Base-by-base conservation (phyloP, 1,140 invertebrate genomes). In the Zaprionus taronus region DNA sequence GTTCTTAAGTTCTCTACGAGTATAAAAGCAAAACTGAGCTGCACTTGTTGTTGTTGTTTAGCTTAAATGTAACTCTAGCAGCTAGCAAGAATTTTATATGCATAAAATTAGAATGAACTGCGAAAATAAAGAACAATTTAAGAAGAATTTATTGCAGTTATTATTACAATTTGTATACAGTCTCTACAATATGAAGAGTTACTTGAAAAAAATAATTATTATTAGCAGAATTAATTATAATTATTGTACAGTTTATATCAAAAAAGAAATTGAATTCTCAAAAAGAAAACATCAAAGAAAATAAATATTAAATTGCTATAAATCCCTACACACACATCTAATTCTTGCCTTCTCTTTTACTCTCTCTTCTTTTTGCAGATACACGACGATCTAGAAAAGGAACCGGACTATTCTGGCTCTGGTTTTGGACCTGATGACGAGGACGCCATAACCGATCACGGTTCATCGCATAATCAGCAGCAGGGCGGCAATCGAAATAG, bases 341-440 rank as follows among this genome's bases (percentile, higher is more conserved):
- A 4, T 26, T 14, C 9, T 34, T 11, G 31, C 9, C 17, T 17
- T 31, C 15, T 12, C 22, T 26, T 0, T 12, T 0, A 31, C 34
- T 58, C 11, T 26, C 31, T 55, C 17, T 44, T 5, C 64, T 5
- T 62, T 4, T 20, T 91, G 17, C 72, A 95, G 91, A 93, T 94
- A 73, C 93, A 94, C 78, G 92, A 93, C 36, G 92, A 93, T 93
- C 80, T 93, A 93, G 92, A 93, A 68, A 94, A 95, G 92, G 95
- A 96, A 78, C 93, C 95, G 60, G 95, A 96, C 92, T 95, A 95
- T 62, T 96, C 95, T 81, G 95, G 95, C 74, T 96, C 95, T 82
- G 95, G 95, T 28, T 94, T 94, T 92, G 95, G 95, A 69, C 95
- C 95, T 53, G 95, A 95, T 89, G 95, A 95, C 93, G 95, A 96